A percentile compares a stretch with the other conserved stretches of the same genome.
These are phyloP conservation scores for Bergia sp. DNA, from an alignment of 92 coral and sea anemone species.

Conservation along the genomic window DNA sequence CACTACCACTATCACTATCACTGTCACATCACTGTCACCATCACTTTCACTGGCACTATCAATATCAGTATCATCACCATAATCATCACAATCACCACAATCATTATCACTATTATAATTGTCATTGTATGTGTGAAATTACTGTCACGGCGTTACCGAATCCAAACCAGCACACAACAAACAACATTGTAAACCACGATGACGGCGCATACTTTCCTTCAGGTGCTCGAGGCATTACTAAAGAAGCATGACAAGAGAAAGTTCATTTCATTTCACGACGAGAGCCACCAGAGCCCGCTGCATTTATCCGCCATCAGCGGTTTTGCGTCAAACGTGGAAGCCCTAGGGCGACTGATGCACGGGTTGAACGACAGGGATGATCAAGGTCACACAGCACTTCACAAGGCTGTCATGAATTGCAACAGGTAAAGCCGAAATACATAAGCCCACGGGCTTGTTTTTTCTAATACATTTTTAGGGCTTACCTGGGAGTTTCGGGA, in stretches of 20 bases:
- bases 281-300: constrained; percentile 43
- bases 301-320: constrained; percentile 47
- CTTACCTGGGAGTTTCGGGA: too few species aligned
- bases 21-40: too few species aligned
- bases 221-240: constrained; percentile 35
- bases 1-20: too few species aligned
- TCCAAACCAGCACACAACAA: neutral
- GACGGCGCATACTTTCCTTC: neutral
- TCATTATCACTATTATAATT: too few species aligned
- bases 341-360: constrained; percentile 35
- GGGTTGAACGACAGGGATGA: constrained; percentile 34
- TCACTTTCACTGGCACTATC: too few species aligned
- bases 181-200: neutral
- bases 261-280: constrained; percentile 35
- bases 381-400: constrained; percentile 27
- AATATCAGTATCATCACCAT: too few species aligned
- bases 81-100: too few species aligned
- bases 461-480: too few species aligned
- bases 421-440: neutral
- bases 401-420: constrained; percentile 19
- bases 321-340: constrained; percentile 34
- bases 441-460: too few species aligned
- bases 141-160: too few species aligned
- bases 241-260: constrained; percentile 22
- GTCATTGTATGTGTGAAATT: too few species aligned